Conservation (phyloP, 2,113 vertebrate species). For the Seriola dumerili region DNA sequence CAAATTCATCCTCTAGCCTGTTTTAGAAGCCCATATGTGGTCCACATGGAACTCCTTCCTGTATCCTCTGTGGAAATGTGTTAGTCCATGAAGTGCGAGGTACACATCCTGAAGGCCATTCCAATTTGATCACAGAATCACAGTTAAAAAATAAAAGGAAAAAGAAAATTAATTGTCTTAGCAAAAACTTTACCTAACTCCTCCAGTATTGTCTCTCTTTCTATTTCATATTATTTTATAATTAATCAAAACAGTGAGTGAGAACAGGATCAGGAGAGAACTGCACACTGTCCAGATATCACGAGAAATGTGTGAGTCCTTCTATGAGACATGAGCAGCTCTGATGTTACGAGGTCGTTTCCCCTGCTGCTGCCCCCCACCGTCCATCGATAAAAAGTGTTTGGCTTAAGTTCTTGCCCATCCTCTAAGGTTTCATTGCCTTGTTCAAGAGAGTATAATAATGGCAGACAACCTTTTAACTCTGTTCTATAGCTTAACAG, state of each 20-base stretch:
- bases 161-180: background rate
- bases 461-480: conserved; percentile 46
- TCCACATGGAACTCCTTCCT: conserved; percentile 79
- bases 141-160: background rate
- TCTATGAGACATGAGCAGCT: conserved; percentile 20
- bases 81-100: conserved; percentile 53
- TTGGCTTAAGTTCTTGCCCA: conserved; percentile 16
- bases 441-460: conserved; percentile 57
- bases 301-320: background rate
- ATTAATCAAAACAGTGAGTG: background rate
- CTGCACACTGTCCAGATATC: background rate
- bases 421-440: conserved; percentile 51
- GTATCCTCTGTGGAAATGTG: conserved; percentile 60
- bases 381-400: conserved; percentile 35
- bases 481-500: conserved; percentile 26
- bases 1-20: conserved; percentile 63
- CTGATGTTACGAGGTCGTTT: conserved; percentile 21
- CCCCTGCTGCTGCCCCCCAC: conserved; percentile 29
- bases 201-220: background rate
- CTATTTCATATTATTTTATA: background rate
- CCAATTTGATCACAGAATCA: conserved; percentile 46
- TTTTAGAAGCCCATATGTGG: conserved; percentile 75
- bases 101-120: conserved; percentile 53
- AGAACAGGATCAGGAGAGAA: background rate
- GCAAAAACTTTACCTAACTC: background rate